Base-by-base conservation (phyloP, 1,140 invertebrate genomes). In the Procambarus virginalis region DNA sequence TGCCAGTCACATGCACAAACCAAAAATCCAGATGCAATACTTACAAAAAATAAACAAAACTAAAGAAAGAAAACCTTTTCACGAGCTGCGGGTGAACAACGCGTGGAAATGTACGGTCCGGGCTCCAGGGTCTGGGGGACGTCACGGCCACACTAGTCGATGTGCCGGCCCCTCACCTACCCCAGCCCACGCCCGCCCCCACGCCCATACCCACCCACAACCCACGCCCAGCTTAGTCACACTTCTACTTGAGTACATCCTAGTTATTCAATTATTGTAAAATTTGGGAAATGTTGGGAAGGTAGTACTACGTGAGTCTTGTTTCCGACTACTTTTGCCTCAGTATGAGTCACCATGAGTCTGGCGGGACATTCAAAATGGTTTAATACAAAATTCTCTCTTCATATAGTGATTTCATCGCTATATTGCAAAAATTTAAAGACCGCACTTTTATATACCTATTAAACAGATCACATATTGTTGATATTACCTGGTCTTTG, bases 21-120 rank as follows among this genome's bases (percentile, higher is more conserved):
- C 78, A 88, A 88, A 55, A 88, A 70, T 60, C 78, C 78, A 80
- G 64, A 87, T 55, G 68, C 78, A 88, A 88, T 88, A 88, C 86
- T 88, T 88, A 88, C 86, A 88, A 88, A 88, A 88, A 88, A 81
- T 88, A 88, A 88, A 88, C 86, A 88, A 88, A 88, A 88, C 86
- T 88, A 88, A 88, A 88, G 86, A 88, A 88, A 88, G 86, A 88
- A 88, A 88, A 88, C 86, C 86, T 88, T 80, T 82, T 80, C 86
- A 88, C 86, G 78, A 88, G 86, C 86, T 75, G 86, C 51, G 64
- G 85, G 45, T 80, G 79, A 81, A 81, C 78, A 88, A 80, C 78
- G 79, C 86, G 86, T 81, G 86, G 86, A 88, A 88, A 75, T 88
- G 79, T 77, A 60, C 8, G 64, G n/a, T 75, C 46, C 75, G 81